Percentiles rank a stretch among this genome's conserved stretches.
Conservation (phyloP, 2,888 invertebrate genomes). For the Ormia ochracea region DNA sequence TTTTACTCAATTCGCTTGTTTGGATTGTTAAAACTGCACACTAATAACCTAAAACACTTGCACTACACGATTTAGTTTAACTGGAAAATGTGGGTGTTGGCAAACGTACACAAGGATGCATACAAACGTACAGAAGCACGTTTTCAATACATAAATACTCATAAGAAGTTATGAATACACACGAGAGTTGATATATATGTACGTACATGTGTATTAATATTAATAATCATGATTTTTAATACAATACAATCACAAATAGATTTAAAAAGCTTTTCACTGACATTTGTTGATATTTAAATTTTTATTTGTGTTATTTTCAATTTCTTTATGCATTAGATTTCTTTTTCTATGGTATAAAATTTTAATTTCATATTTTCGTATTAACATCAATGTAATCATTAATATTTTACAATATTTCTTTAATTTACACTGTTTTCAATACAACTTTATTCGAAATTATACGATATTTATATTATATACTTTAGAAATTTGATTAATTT, state of each 20-base stretch:
- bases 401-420: not conserved
- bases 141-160: not conserved
- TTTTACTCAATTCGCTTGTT: no score
- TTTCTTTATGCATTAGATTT: not conserved
- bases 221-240: no score
- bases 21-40: no score
- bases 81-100: slow-evolving; percentile 53
- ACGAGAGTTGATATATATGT: not conserved
- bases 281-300: not conserved
- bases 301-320: not conserved
- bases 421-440: slow-evolving; percentile 7
- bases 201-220: not conserved
- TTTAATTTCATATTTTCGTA: no score
- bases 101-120: not conserved
- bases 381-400: not conserved
- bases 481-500: slow-evolving; percentile 42
- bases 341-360: no score
- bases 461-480: slow-evolving; percentile 4
- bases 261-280: not conserved
- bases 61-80: slow-evolving; percentile 1
- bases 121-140: not conserved
- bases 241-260: no score
- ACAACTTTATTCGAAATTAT: slow-evolving; percentile 17
- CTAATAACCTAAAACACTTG: slow-evolving; percentile 27
- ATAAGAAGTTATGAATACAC: not conserved